These are phyloP conservation scores for Stercorarius parasiticus DNA, from an alignment of 2,113 vertebrate genomes.

Conservation along the genomic window DNA sequence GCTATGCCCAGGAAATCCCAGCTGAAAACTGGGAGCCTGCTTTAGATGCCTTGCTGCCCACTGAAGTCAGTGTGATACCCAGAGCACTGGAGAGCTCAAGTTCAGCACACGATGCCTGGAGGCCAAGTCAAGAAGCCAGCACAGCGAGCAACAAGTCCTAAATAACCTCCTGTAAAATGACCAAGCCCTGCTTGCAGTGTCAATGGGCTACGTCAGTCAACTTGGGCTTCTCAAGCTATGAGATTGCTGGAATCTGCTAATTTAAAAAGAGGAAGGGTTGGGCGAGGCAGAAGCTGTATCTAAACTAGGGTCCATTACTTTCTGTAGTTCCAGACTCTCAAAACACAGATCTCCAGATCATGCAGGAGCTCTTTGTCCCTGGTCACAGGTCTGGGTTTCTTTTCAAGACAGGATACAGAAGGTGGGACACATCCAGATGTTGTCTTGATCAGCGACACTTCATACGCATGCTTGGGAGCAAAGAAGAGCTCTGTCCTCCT, in stretches of 20 bases:
- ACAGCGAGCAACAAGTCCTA: rapidly evolving
- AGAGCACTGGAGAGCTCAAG: neutral
- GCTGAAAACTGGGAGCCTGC: neutral
- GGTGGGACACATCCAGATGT: neutral
- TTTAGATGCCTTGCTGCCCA: rapidly evolving
- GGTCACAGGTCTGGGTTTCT: neutral
- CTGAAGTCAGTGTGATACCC: rapidly evolving
- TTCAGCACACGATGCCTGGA: rapidly evolving
- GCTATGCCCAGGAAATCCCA: neutral
- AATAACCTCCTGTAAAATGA: neutral
- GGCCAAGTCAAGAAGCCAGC: neutral
- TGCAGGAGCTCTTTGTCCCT: neutral
- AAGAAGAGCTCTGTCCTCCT: neutral
- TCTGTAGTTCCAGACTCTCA: neutral
- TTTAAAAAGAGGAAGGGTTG: too few species aligned
- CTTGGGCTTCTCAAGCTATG: neutral
- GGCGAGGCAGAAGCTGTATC: neutral
- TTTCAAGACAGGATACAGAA: neutral
- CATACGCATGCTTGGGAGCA: neutral
- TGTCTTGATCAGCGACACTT: neutral
- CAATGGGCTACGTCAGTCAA: rapidly evolving
- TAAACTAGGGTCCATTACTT: too few species aligned
- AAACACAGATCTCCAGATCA: too few species aligned
- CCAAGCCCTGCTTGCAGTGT: rapidly evolving
- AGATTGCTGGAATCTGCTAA: neutral